phyloP scores from a whole-genome alignment of 2,113 vertebrate species.

The Sitta europaea region DNA sequence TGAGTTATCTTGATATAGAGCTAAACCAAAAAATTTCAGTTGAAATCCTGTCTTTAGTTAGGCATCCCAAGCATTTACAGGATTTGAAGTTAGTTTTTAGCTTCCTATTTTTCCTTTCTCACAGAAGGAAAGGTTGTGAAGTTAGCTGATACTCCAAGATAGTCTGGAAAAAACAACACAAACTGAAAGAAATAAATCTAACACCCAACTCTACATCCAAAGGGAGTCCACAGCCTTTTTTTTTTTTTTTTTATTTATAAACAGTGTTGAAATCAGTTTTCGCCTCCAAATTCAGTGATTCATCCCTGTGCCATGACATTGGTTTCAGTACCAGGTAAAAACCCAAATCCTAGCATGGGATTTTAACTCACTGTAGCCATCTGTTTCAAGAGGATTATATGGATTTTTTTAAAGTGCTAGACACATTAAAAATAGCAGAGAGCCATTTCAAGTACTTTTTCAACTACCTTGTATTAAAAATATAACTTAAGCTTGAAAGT shows the following conservation, averaged over 20 bases:
- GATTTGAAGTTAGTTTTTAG: neutral
- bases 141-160: neutral
- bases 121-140: neutral
- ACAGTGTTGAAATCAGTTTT: neutral
- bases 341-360: neutral
- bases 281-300: neutral
- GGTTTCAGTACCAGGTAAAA: slow-evolving; percentile 14
- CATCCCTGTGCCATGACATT: neutral
- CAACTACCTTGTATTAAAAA: neutral
- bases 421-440: slow-evolving; percentile 53
- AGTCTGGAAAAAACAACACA: neutral
- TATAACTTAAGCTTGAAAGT: neutral
- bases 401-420: slow-evolving; percentile 42
- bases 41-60: neutral
- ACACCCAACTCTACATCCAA: neutral
- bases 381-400: slow-evolving; percentile 61
- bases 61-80: neutral
- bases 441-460: slow-evolving; percentile 8
- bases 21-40: neutral
- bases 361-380: slow-evolving; percentile 54
- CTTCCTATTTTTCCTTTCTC: neutral
- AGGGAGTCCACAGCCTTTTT: neutral
- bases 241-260: neutral
- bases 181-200: neutral
- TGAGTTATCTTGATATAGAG: neutral